Evolutionary conservation across 2,797 vertebrate genomes (phyloP).

Genomic region (Denticeps clupeoides): DNA sequence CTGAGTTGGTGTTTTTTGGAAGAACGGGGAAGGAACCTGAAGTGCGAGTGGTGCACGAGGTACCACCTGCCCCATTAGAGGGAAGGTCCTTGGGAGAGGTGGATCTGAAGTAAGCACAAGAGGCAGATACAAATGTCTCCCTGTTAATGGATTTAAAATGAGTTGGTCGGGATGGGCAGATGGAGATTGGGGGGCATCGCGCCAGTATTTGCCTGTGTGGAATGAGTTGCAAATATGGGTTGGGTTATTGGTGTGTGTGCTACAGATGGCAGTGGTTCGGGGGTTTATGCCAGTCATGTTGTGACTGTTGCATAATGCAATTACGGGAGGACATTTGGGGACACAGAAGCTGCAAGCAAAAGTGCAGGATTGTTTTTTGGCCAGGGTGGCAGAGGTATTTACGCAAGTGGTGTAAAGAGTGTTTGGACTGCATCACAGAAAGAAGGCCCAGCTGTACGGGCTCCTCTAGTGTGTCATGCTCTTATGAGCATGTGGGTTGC

Average conservation of each 20-base stretch:
- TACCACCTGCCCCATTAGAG: no score
- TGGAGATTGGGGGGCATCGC: not conserved
- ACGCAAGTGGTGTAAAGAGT: not conserved
- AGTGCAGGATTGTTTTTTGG: slow-evolving; percentile 16
- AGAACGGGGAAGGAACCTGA: no score
- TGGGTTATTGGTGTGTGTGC: not conserved
- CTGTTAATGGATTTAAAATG: no score
- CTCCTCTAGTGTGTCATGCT: slow-evolving; percentile 1
- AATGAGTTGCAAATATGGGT: slow-evolving; percentile 3
- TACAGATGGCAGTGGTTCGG: not conserved
- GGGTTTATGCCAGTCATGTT: slow-evolving; percentile 1
- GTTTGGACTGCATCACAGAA: slow-evolving; percentile 8
- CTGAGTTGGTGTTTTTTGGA: no score
- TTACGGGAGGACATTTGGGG: slow-evolving; percentile 11
- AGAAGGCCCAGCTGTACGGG: not conserved
- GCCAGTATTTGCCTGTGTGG: not conserved
- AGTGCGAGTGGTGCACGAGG: no score
- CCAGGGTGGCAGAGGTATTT: slow-evolving; percentile 15
- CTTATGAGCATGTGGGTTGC: not conserved
- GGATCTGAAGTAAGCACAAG: no score
- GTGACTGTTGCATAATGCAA: not conserved
- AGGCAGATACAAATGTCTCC: no score
- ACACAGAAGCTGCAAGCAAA: slow-evolving; percentile 15
- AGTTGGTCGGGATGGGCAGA: not conserved
- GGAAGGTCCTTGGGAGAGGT: no score